A percentile compares a stretch with the other conserved stretches of the same genome.
Evolutionary conservation across 1,140 invertebrate species (phyloP).

Genomic region (Bactericera cockerelli): DNA sequence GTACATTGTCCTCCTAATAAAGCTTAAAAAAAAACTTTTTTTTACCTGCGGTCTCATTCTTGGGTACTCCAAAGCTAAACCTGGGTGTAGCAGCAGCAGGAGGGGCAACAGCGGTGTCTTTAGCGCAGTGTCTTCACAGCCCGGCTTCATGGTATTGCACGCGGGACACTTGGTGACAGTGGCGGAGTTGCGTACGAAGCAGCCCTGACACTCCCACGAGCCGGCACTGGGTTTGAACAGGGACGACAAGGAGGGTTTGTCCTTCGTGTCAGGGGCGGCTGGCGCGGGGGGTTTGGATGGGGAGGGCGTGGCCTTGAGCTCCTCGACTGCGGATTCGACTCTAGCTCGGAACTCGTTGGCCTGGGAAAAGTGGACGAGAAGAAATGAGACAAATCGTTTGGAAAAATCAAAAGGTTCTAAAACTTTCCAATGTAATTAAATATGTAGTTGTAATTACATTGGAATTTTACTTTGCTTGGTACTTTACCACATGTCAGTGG

Average conservation of each 20-base stretch:
- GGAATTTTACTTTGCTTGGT: too few species aligned
- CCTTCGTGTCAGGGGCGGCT: neutral
- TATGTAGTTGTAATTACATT: too few species aligned
- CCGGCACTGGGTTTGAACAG: constrained; percentile 51
- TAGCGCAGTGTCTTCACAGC: constrained; percentile 29
- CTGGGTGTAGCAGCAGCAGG: constrained; percentile 18
- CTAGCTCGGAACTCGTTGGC: constrained; percentile 30
- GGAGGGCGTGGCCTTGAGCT: constrained; percentile 4
- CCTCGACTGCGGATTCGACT: constrained; percentile 12
- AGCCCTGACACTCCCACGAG: constrained; percentile 67
- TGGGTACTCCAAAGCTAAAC: too few species aligned
- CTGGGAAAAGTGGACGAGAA: too few species aligned
- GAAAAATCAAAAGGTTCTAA: too few species aligned
- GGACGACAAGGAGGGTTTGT: constrained; percentile 28
- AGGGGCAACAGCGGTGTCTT: constrained; percentile 6
- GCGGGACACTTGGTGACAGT: constrained; percentile 41
- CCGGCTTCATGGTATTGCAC: constrained; percentile 43
- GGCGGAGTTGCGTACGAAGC: constrained; percentile 54
- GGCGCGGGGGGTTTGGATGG: constrained; percentile 3
- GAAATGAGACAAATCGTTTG: too few species aligned
- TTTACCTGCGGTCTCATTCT: too few species aligned
- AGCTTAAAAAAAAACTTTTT: too few species aligned
- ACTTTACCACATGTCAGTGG: too few species aligned
- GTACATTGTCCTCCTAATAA: too few species aligned
- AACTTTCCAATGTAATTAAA: too few species aligned